These are phyloP conservation scores for Scolopax rusticola DNA, from an alignment of 2,797 vertebrate species.

Conservation along the genomic window DNA sequence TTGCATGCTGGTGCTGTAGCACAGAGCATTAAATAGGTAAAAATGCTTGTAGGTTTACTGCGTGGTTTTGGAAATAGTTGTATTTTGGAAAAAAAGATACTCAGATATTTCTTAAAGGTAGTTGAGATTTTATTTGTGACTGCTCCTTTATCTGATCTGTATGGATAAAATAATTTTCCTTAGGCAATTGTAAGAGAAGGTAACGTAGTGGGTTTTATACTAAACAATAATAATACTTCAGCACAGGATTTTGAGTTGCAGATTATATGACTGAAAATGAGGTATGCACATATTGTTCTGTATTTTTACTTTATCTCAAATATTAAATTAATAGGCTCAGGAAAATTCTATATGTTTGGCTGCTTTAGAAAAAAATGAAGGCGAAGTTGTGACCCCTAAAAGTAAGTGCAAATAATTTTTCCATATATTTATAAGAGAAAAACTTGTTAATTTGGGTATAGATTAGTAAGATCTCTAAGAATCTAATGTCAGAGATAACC, in stretches of 20 bases:
- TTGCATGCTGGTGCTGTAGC: background rate
- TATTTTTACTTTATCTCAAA: slow-evolving; percentile 29
- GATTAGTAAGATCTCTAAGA: background rate
- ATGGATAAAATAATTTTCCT: background rate
- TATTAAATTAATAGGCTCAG: slow-evolving; percentile 74
- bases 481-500: background rate
- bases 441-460: background rate
- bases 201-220: background rate
- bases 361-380: slow-evolving; percentile 83
- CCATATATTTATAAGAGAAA: background rate
- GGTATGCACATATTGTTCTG: background rate
- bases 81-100: background rate
- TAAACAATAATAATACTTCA: background rate
- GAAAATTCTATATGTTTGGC: slow-evolving; percentile 84
- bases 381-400: slow-evolving; percentile 71
- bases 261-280: background rate
- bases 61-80: background rate
- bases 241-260: slow-evolving; percentile 5
- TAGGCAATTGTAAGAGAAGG: background rate
- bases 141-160: background rate
- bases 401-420: slow-evolving; percentile 75
- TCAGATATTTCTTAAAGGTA: background rate
- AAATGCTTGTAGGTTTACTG: background rate
- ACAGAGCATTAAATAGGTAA: background rate
- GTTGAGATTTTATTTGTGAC: background rate